A percentile compares a stretch with the other conserved stretches of the same genome.
Evolutionary conservation across 37 sponge, comb jelly and placozoan species (phyloP).

Genomic region (Amphimedon queenslandica): DNA sequence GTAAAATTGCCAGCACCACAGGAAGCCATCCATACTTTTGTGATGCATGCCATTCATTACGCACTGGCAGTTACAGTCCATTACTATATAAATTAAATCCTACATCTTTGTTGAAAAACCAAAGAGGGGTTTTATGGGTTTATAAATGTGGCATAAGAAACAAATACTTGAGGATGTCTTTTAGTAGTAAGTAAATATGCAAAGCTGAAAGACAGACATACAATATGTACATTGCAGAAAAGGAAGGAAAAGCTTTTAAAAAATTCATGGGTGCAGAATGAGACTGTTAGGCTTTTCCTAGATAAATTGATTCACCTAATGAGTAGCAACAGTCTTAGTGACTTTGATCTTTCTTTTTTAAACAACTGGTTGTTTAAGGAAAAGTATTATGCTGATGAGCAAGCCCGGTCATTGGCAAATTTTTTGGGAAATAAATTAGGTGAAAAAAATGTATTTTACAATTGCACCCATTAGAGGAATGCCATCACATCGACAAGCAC

Average conservation of each 20-base stretch:
- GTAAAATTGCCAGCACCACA: background rate
- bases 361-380: constrained; percentile 20
- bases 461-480: constrained; percentile 13
- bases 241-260: background rate
- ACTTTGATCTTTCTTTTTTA: constrained; percentile 14
- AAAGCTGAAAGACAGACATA: background rate
- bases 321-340: background rate
- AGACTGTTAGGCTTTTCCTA: background rate
- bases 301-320: background rate
- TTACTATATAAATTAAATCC: background rate
- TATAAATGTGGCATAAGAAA: too few species aligned
- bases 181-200: background rate
- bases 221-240: background rate
- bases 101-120: background rate
- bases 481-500: constrained; percentile 8
- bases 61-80: background rate
- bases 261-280: constrained; percentile 10
- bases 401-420: constrained; percentile 17
- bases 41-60: background rate
- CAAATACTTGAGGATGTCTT: too few species aligned
- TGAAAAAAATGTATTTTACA: constrained; percentile 17
- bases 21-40: constrained; percentile 2
- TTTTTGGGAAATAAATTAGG: constrained; percentile 18
- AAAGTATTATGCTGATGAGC: constrained; percentile 11
- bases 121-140: too few species aligned